phyloP scores from a whole-genome alignment of 2,888 invertebrate species.

The Drosophila stalkeri region DNA sequence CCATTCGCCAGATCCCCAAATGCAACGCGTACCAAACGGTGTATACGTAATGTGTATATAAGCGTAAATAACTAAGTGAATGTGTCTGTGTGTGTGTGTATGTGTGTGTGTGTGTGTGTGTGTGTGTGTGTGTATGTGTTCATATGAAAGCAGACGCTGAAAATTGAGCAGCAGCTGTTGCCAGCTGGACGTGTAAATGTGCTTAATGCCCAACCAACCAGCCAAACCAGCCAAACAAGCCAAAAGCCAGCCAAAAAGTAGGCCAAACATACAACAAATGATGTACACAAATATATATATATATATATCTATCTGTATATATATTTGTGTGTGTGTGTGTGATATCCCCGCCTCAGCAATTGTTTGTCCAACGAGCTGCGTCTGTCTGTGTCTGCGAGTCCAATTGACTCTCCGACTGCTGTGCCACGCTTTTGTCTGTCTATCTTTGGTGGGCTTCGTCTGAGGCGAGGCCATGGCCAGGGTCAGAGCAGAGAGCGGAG shows the following conservation, averaged over 20 bases:
- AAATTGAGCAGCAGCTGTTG: conserved; percentile 71
- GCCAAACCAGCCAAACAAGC: conserved; percentile 34
- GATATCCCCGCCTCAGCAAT: conserved; percentile 39
- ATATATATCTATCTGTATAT: neutral
- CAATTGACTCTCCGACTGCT: conserved; percentile 38
- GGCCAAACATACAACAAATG: conserved; percentile 66
- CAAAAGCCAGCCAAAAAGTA: conserved; percentile 54
- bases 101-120: neutral
- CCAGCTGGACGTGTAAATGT: conserved; percentile 73
- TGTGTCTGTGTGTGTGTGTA: neutral
- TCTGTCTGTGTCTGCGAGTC: conserved; percentile 36
- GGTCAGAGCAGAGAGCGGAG: neutral
- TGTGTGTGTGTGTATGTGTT: conserved; percentile 18
- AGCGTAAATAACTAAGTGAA: neutral
- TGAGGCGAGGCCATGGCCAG: conserved; percentile 28
- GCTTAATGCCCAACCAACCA: conserved; percentile 53
- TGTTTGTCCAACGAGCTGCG: conserved; percentile 50
- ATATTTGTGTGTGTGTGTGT: neutral
- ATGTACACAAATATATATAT: conserved; percentile 11
- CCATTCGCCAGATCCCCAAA: conserved; percentile 52
- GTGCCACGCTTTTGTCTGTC: conserved; percentile 43
- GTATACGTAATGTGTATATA: conserved; percentile 48
- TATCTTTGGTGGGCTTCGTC: conserved; percentile 37
- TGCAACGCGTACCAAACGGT: conserved; percentile 36
- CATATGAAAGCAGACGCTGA: conserved; percentile 49